A percentile compares a stretch with the other conserved stretches of the same genome.
phyloP scores from a whole-genome alignment of 2,113 vertebrate genomes.

The Cebidichthys violaceus region DNA sequence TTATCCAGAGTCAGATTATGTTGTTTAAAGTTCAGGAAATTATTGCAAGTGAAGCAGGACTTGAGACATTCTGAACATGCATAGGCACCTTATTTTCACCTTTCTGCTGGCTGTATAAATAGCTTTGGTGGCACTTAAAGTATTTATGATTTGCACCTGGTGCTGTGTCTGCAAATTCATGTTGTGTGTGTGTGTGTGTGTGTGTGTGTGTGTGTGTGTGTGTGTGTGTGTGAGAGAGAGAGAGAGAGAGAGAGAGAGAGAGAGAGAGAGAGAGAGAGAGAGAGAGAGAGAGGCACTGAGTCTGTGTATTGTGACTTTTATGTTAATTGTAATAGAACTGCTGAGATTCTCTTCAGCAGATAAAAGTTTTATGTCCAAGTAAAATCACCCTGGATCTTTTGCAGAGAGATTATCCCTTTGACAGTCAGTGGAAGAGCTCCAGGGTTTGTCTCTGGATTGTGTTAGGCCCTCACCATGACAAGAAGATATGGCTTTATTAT shows the following conservation, averaged over 20 bases:
- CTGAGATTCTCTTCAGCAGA: constrained; percentile 14
- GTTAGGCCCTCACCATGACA: neutral
- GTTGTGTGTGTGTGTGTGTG: constrained; percentile 12
- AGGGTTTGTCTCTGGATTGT: constrained; percentile 27
- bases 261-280: too few relatives aligned
- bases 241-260: neutral
- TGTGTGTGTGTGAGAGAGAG: neutral
- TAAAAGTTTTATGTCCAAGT: neutral
- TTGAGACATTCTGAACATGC: constrained; percentile 46
- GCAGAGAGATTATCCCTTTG: constrained; percentile 25
- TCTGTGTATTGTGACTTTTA: constrained; percentile 2
- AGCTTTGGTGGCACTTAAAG: constrained; percentile 58
- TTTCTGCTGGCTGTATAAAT: constrained; percentile 57
- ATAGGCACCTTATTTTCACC: constrained; percentile 49
- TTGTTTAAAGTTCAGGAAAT: constrained; percentile 54
- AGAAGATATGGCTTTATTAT: neutral
- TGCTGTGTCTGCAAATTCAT: constrained; percentile 61
- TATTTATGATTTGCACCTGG: constrained; percentile 75
- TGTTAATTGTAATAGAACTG: constrained; percentile 30
- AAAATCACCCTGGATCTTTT: constrained; percentile 17
- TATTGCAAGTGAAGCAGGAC: constrained; percentile 50
- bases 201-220: constrained; percentile 24
- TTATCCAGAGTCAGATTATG: constrained; percentile 3
- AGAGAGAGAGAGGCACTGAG: neutral
- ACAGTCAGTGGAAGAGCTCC: constrained; percentile 23